Conservation (phyloP, 2,888 invertebrate genomes). For the Monoplex corrugatus region DNA sequence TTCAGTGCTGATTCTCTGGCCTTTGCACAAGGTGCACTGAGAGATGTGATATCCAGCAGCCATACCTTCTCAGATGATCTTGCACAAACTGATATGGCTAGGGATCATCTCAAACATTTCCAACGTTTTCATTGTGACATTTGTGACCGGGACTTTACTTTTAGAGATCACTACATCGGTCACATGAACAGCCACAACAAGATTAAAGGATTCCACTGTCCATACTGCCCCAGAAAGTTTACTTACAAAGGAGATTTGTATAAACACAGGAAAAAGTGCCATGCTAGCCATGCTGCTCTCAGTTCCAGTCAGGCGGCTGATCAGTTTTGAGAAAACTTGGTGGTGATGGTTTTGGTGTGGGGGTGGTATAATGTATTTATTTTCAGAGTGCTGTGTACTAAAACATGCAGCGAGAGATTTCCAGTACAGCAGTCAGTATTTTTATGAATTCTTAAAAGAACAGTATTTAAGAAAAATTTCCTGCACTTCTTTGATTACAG, state of each 20-base stretch:
- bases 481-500: no score
- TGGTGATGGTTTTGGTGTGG: neutral
- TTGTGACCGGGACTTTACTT: conserved; percentile 17
- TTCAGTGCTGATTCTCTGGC: neutral
- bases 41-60: neutral
- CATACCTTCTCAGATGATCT: neutral
- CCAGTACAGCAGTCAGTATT: no score
- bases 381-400: no score
- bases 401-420: no score
- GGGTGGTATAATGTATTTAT: no score
- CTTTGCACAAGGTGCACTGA: neutral
- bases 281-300: conserved; percentile 17
- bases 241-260: conserved; percentile 36
- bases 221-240: conserved; percentile 33
- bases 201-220: conserved; percentile 34
- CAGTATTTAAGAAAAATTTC: no score
- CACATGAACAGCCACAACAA: conserved; percentile 40
- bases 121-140: conserved; percentile 10
- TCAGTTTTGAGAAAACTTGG: neutral
- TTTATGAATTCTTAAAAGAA: no score
- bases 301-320: neutral
- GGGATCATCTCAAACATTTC: neutral
- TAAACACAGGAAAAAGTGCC: conserved; percentile 27
- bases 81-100: neutral
- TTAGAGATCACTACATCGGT: conserved; percentile 14